Evolutionary conservation across 2,113 vertebrate genomes (phyloP).

Genomic region (Nesogale talazaci): DNA sequence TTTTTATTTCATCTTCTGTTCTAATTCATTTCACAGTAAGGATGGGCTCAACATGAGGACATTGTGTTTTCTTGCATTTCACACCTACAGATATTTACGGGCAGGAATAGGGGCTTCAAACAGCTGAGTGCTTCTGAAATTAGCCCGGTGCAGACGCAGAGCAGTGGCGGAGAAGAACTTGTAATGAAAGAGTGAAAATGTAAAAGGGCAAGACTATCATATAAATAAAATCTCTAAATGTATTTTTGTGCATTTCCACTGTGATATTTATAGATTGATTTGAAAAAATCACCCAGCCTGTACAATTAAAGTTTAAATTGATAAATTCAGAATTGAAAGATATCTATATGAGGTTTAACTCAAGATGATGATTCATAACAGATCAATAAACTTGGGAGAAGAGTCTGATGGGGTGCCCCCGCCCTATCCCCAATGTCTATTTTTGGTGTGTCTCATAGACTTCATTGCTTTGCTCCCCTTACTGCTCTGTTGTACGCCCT

Average conservation of each 20-base stretch:
- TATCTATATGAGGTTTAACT: not conserved
- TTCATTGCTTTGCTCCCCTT: too few species aligned
- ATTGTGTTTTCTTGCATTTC: slow-evolving; percentile 64
- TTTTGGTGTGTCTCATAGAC: too few species aligned
- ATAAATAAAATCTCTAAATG: slow-evolving; percentile 35
- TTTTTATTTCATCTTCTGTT: slow-evolving; percentile 62
- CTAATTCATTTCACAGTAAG: slow-evolving; percentile 65
- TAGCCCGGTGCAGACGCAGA: slow-evolving; percentile 58
- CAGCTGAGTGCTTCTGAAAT: slow-evolving; percentile 72
- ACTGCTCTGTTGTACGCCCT: too few species aligned
- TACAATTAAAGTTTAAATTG: not conserved
- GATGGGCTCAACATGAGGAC: slow-evolving; percentile 57
- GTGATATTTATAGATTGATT: slow-evolving; percentile 25
- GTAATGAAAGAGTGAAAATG: slow-evolving; percentile 56
- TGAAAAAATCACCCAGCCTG: not conserved
- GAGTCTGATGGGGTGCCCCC: too few species aligned
- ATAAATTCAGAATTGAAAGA: slow-evolving; percentile 28
- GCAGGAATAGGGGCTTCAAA: slow-evolving; percentile 1
- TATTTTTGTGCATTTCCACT: slow-evolving; percentile 44
- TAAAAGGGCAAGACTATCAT: not conserved
- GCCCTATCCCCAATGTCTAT: too few species aligned
- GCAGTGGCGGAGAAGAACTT: slow-evolving; percentile 43
- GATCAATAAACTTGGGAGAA: not conserved
- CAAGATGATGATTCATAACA: not conserved
- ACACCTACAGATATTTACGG: slow-evolving; percentile 68